Evolutionary conservation across 2,888 invertebrate genomes (phyloP).

Genomic region (Brenthis ino): DNA sequence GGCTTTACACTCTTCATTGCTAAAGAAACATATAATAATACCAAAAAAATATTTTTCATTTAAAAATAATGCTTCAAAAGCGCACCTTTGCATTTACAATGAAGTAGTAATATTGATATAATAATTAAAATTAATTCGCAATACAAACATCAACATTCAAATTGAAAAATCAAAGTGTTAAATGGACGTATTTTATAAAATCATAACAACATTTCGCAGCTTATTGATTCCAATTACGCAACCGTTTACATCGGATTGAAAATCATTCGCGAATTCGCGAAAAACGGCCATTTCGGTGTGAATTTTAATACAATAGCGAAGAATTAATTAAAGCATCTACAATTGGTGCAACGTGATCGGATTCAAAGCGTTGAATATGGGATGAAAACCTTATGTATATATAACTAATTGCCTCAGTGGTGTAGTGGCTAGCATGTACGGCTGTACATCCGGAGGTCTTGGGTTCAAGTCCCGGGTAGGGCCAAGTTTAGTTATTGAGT

Average conservation of each 20-base stretch:
- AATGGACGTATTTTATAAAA: background rate
- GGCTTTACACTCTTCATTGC: too few species aligned
- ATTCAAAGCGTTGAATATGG: constrained; percentile 24
- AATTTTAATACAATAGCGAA: constrained; percentile 32
- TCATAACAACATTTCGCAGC: constrained; percentile 4
- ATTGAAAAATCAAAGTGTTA: background rate
- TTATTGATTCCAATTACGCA: constrained; percentile 24
- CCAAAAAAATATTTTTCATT: too few species aligned
- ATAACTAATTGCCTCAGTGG: background rate
- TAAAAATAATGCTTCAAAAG: too few species aligned
- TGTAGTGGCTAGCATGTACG: too few species aligned
- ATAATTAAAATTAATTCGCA: background rate
- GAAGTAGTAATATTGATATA: background rate
- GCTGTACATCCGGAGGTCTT: too few species aligned
- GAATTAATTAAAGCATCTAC: constrained; percentile 35
- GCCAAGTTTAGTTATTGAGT: too few species aligned
- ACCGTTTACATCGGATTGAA: constrained; percentile 14
- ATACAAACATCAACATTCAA: background rate
- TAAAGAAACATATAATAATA: too few species aligned
- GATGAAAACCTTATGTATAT: constrained; percentile 12
- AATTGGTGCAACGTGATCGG: constrained; percentile 32
- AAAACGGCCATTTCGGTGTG: constrained; percentile 11
- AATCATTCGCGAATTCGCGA: constrained; percentile 12
- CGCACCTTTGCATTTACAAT: background rate
- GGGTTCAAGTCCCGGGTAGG: too few species aligned